Percentiles rank a stretch among this genome's conserved stretches.
Evolutionary conservation across 2,888 invertebrate species (phyloP).

Genomic region (Aspidiotus rigidus): DNA sequence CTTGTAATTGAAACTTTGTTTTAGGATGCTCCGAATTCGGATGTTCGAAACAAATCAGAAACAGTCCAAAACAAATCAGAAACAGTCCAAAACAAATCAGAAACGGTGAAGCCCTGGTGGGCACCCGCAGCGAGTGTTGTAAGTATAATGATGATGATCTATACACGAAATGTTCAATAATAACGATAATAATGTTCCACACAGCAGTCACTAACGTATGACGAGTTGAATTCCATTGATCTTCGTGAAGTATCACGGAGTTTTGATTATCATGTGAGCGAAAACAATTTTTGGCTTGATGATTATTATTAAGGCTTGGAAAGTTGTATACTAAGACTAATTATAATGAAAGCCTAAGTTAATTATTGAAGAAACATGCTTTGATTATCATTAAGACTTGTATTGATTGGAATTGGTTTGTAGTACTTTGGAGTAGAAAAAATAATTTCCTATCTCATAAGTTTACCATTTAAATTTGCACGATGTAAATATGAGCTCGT

Average conservation of each 20-base stretch:
- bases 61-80: not conserved
- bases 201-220: not conserved
- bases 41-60: not conserved
- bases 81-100: too few species aligned
- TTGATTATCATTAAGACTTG: not conserved
- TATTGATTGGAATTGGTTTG: not conserved
- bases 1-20: not conserved
- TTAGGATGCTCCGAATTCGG: not conserved
- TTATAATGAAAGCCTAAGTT: not conserved
- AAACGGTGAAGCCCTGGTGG: too few species aligned
- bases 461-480: constrained; percentile 1
- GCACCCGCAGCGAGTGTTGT: not conserved
- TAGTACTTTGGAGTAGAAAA: not conserved
- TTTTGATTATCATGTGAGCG: constrained; percentile 1
- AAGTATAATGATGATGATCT: constrained; percentile 1
- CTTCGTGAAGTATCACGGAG: not conserved
- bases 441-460: not conserved
- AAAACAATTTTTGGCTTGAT: not conserved
- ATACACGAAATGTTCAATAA: constrained; percentile 1
- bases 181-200: constrained; percentile 4
- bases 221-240: constrained; percentile 1
- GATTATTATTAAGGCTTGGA: not conserved
- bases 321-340: not conserved
- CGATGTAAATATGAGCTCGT: not conserved
- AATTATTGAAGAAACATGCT: not conserved